Evolutionary conservation across 2,113 vertebrate genomes (phyloP).

Genomic region (Triplophysa siluroides): DNA sequence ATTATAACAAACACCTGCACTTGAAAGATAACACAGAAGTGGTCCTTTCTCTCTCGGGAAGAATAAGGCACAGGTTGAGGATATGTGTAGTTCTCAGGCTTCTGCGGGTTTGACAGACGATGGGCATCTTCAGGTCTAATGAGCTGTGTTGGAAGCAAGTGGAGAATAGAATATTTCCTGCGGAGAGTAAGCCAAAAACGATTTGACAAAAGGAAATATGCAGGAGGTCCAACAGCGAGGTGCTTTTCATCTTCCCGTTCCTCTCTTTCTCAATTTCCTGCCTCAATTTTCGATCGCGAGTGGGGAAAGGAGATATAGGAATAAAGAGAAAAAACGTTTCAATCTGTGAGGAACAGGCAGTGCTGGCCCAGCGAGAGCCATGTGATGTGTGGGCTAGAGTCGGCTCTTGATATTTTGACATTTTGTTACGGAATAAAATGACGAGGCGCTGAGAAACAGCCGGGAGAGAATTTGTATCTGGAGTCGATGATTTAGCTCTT

Average conservation of each 20-base stretch:
- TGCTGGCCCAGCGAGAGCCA: not conserved
- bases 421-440: constrained; percentile 26
- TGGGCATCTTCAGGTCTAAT: constrained; percentile 34
- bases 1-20: constrained; percentile 14
- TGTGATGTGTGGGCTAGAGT: constrained; percentile 29
- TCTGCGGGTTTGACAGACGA: constrained; percentile 27
- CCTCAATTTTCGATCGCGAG: constrained; percentile 10
- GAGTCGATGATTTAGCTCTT: constrained; percentile 22
- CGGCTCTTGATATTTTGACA: constrained; percentile 34
- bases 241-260: constrained; percentile 7
- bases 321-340: not conserved
- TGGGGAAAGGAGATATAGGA: not conserved
- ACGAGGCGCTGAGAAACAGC: constrained; percentile 15
- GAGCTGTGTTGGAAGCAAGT: constrained; percentile 28
- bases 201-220: constrained; percentile 37
- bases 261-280: constrained; percentile 33
- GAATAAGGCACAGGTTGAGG: constrained; percentile 2
- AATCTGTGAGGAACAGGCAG: constrained; percentile 19
- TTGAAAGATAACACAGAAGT: not conserved
- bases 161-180: constrained; percentile 31
- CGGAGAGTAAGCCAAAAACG: constrained; percentile 1
- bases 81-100: not conserved
- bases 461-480: constrained; percentile 20
- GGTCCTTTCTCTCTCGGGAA: not conserved
- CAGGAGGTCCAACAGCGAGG: constrained; percentile 23